These are phyloP conservation scores for Lagocephalus sceleratus DNA, from an alignment of 2,797 vertebrate species.

Conservation along the genomic window DNA sequence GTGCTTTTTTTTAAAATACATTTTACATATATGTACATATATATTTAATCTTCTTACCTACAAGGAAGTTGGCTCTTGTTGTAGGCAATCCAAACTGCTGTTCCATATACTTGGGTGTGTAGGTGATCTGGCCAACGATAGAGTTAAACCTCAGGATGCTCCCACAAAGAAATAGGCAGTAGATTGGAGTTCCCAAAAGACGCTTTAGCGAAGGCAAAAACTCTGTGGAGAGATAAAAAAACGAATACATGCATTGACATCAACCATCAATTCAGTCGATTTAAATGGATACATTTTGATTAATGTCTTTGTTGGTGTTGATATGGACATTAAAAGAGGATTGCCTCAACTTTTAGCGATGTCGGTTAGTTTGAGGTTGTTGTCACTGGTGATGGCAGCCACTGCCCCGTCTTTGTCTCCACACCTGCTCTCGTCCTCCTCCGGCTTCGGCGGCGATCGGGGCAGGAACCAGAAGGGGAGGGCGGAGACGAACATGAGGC, in stretches of 20 bases:
- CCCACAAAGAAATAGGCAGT: slow-evolving; percentile 75
- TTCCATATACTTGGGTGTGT: slow-evolving; percentile 82
- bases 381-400: slow-evolving; percentile 13
- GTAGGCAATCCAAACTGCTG: slow-evolving; percentile 81
- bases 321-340: neutral
- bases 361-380: slow-evolving; percentile 49
- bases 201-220: slow-evolving; percentile 73
- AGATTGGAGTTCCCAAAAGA: slow-evolving; percentile 71
- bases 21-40: too few species aligned
- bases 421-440: slow-evolving; percentile 17
- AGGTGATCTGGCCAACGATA: slow-evolving; percentile 75
- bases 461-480: slow-evolving; percentile 86
- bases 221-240: slow-evolving; percentile 46
- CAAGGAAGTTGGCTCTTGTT: slow-evolving; percentile 79
- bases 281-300: neutral
- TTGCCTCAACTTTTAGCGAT: slow-evolving; percentile 66
- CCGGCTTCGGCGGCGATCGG: slow-evolving; percentile 69
- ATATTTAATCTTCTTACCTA: slow-evolving; percentile 57
- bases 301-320: too few species aligned
- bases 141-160: slow-evolving; percentile 75
- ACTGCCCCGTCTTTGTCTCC: neutral
- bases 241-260: neutral
- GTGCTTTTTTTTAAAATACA: neutral
- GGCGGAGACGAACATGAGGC: slow-evolving; percentile 73
- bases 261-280: neutral